Evolutionary conservation across 2,888 invertebrate genomes (phyloP).

Genomic region (Dryomyza anilis): DNA sequence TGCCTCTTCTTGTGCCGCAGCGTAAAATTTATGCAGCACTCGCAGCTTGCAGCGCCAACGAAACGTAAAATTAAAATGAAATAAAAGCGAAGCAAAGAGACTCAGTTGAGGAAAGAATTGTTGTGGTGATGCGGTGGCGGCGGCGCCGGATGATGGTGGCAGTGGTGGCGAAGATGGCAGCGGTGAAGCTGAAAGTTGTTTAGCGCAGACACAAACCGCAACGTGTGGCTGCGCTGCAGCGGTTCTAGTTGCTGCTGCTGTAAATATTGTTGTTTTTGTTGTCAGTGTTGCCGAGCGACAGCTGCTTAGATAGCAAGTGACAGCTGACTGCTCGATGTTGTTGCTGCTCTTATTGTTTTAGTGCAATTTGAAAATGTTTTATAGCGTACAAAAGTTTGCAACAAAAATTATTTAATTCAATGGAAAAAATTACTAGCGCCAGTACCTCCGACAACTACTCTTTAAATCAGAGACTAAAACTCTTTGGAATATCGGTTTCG

Average conservation of each 20-base stretch:
- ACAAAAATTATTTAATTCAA: too few species aligned
- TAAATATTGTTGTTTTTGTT: constrained; percentile 7
- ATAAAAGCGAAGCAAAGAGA: constrained; percentile 21
- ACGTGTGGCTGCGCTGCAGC: neutral
- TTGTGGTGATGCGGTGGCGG: too few species aligned
- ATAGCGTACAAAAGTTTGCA: too few species aligned
- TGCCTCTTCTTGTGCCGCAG: neutral
- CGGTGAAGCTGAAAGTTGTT: neutral
- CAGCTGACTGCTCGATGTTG: constrained; percentile 1
- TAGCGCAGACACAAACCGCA: constrained; percentile 14
- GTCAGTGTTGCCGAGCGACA: neutral
- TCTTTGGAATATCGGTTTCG: too few species aligned
- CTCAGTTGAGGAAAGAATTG: too few species aligned
- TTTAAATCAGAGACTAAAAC: too few species aligned
- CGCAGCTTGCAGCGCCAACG: constrained; percentile 33
- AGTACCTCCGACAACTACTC: too few species aligned
- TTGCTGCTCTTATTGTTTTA: too few species aligned
- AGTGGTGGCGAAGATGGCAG: neutral
- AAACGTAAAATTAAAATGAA: constrained; percentile 40
- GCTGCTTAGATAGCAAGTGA: neutral
- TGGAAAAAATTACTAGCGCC: too few species aligned
- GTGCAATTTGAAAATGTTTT: too few species aligned
- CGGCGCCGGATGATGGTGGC: neutral
- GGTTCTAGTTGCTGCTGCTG: neutral
- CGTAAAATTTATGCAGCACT: constrained; percentile 15